Percentiles rank a stretch among this genome's conserved stretches.
These are phyloP conservation scores for Chelonus insularis DNA, from an alignment of 1,140 invertebrate genomes.

Conservation along the genomic window DNA sequence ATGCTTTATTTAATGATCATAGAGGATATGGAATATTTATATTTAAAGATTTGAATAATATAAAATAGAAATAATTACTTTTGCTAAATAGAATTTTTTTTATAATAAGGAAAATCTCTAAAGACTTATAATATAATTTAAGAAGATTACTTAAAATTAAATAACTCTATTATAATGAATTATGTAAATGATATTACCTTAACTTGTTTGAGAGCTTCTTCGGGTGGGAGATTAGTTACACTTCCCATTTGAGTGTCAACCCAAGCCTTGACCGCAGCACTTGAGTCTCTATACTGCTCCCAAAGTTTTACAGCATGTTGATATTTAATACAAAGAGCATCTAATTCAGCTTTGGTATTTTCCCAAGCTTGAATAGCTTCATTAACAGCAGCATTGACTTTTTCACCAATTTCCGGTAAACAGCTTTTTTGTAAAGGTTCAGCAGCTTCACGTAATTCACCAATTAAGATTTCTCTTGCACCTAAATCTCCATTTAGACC, in stretches of 20 bases:
- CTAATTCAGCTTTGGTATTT: conserved; percentile 72
- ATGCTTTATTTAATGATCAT: too few species aligned
- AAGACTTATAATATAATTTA: too few species aligned
- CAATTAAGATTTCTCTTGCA: conserved; percentile 70
- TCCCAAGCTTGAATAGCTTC: conserved; percentile 76
- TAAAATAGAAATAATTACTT: too few species aligned
- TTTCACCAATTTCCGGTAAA: conserved; percentile 68
- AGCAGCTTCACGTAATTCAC: conserved; percentile 68
- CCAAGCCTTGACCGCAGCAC: conserved; percentile 72
- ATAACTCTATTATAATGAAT: too few species aligned
- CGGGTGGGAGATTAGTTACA: conserved; percentile 65
- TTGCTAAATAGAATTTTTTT: too few species aligned
- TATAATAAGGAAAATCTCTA: too few species aligned
- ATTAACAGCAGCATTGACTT: conserved; percentile 71
- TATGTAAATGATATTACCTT: conserved; percentile 67
- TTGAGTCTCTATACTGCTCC: conserved; percentile 75
- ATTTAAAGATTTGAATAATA: too few species aligned
- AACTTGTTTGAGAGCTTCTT: conserved; percentile 65
- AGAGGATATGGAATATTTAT: too few species aligned
- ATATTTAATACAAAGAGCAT: conserved; percentile 71
- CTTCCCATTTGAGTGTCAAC: conserved; percentile 71
- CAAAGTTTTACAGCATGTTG: conserved; percentile 76
- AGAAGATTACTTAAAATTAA: too few species aligned
- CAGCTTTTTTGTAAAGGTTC: conserved; percentile 71
- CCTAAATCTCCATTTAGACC: conserved; percentile 67